Evolutionary conservation across 2,797 vertebrate genomes (phyloP), one percentile per base, ranked within the genome.

Genomic region (Chiropotes sagulatus): DNA sequence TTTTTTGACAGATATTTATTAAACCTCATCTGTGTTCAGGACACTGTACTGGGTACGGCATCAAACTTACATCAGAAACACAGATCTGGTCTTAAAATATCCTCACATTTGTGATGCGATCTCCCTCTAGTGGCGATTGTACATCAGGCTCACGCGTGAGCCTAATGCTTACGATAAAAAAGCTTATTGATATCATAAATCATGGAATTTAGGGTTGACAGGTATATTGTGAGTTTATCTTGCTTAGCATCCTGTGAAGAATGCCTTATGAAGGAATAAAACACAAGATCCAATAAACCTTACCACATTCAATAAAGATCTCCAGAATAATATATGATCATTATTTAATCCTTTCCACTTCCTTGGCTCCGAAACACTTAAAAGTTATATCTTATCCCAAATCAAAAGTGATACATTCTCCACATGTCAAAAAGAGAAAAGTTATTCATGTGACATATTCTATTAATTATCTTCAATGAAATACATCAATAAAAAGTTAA

Each of bases 81-180:
- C 22, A 46, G 4, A 5, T 17, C 9, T 7, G 20, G 5, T 10
- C 3, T 14, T 78, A 13, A 22, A 70, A 15, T 15, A 2, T 73
- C 9, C 30, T 90, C 6, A 89, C 46, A 11, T 93, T 96, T 95
- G 96, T 81, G 86, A 88, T 15, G 0, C 3, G 48, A 50, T 54
- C 9, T 85, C 97, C 97, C 97, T 96, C 98, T 98, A 94, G 97
- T 93, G 98, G 94, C 46, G 13, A 4, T 24, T 70, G 4, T 7
- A 46, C 87, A 70, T 84, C 70, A 80, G 67, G 50, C 2, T 24
- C 2, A 4, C 41, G 15, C 13, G 15, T 15, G 22, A 82, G 44
- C 57, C 41, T 33, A 24, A 39, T 48, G 41, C 13, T 84, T 57
- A 41, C 24, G 14, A 50, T 78, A 20, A 64, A 88, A 95, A 91